A percentile compares a stretch with the other conserved stretches of the same genome.
These are phyloP conservation scores for Bombus fervidus DNA, from an alignment of 1,140 invertebrate species.

Conservation along the genomic window DNA sequence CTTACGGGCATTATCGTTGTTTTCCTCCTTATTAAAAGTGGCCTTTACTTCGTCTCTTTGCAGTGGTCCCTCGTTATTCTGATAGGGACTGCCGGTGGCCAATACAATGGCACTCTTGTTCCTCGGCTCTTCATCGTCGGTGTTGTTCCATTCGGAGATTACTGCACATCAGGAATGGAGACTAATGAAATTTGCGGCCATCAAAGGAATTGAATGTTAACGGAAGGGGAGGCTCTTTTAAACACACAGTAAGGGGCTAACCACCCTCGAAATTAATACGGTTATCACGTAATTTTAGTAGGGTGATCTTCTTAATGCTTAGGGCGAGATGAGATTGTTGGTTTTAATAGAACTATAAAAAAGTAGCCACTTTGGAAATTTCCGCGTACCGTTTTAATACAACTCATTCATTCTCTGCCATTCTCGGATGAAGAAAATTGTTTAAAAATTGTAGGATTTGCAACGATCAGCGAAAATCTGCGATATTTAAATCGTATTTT, in stretches of 20 bases:
- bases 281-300: background rate
- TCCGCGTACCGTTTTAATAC: background rate
- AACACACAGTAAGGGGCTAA: background rate
- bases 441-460: background rate
- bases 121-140: slow-evolving; percentile 84
- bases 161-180: slow-evolving; percentile 79
- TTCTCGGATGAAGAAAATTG: background rate
- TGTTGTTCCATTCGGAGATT: slow-evolving; percentile 87
- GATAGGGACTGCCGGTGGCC: slow-evolving; percentile 78
- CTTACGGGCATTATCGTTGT: slow-evolving; percentile 77
- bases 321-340: background rate
- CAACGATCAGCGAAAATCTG: background rate
- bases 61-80: slow-evolving; percentile 85
- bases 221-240: background rate
- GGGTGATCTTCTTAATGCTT: background rate
- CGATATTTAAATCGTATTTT: too few species aligned
- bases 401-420: background rate
- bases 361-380: background rate
- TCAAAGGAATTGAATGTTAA: slow-evolving; percentile 11
- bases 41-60: slow-evolving; percentile 88
- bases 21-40: slow-evolving; percentile 83
- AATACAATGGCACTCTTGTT: slow-evolving; percentile 79
- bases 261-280: background rate
- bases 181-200: slow-evolving; percentile 57
- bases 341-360: background rate